Conservation (phyloP, 2,113 vertebrate species). For the Archocentrus centrarchus region DNA sequence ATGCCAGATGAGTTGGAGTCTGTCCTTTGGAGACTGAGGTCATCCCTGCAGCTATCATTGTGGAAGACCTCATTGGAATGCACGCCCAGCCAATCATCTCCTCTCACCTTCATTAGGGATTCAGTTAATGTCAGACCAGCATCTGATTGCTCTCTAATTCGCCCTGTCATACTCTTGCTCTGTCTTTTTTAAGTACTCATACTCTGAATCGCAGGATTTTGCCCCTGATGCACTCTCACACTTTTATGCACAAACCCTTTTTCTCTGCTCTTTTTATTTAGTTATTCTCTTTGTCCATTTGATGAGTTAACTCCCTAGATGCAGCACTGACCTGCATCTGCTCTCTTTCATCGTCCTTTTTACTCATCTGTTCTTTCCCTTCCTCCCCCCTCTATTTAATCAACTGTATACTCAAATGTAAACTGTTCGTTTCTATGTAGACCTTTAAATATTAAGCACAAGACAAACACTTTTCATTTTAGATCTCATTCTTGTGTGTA, state of each 20-base stretch:
- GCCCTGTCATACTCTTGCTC: constrained; percentile 10
- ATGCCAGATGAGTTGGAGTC: constrained; percentile 59
- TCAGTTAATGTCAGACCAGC: constrained; percentile 57
- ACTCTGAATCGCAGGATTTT: background rate
- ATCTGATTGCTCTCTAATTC: constrained; percentile 47
- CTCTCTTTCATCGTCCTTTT: constrained; percentile 1
- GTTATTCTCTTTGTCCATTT: constrained; percentile 38
- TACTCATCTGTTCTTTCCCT: background rate
- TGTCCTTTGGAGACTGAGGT: constrained; percentile 65
- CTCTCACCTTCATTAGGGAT: constrained; percentile 68
- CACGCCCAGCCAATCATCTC: constrained; percentile 53
- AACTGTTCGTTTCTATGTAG: background rate
- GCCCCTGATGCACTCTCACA: background rate
- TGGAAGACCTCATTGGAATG: constrained; percentile 48
- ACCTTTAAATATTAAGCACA: background rate
- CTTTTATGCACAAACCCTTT: background rate
- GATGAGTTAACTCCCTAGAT: constrained; percentile 36
- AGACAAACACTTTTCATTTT: background rate
- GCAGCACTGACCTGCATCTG: constrained; percentile 39
- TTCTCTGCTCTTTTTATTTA: constrained; percentile 4
- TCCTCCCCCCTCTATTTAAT: background rate
- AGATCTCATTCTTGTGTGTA: too few relatives aligned
- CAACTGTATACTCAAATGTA: background rate
- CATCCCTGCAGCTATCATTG: constrained; percentile 43
- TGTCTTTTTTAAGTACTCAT: constrained; percentile 5